Percentiles rank a stretch among this genome's conserved stretches.
Conservation (phyloP, 2,113 vertebrate genomes). For the Entosphenus tridentatus region DNA sequence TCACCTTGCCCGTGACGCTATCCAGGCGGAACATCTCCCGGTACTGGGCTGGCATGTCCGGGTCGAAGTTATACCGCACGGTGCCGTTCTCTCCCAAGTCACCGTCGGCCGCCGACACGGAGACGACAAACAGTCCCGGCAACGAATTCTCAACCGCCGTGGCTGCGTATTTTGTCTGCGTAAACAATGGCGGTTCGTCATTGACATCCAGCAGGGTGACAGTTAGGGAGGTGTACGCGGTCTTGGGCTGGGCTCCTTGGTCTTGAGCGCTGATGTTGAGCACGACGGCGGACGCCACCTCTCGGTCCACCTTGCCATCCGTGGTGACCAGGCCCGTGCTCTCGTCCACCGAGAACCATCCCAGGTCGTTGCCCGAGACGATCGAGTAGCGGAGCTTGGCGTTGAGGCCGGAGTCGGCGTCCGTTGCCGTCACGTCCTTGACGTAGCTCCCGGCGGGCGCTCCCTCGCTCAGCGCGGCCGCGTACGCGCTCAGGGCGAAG, state of each 20-base stretch:
- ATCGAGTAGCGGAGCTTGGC: constrained; percentile 83
- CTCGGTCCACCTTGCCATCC: constrained; percentile 37
- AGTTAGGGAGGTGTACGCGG: constrained; percentile 59
- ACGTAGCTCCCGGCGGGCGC: constrained; percentile 73
- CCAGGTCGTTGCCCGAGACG: constrained; percentile 66
- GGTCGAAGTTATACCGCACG: constrained; percentile 50
- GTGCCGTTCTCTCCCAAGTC: constrained; percentile 83
- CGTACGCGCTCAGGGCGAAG: constrained; percentile 26
- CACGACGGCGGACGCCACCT: constrained; percentile 49
- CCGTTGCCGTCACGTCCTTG: constrained; percentile 68
- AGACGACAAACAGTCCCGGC: constrained; percentile 43
- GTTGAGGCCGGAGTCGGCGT: constrained; percentile 79
- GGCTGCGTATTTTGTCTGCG: constrained; percentile 35
- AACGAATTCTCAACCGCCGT: constrained; percentile 50
- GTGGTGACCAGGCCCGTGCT: constrained; percentile 85
- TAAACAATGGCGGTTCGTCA: constrained; percentile 56
- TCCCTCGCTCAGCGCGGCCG: constrained; percentile 67
- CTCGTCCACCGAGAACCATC: constrained; percentile 82
- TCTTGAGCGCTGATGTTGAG: constrained; percentile 85
- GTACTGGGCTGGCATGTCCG: constrained; percentile 28
- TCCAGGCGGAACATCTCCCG: constrained; percentile 50
- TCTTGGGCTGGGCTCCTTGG: constrained; percentile 71
- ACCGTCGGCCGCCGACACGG: constrained; percentile 49
- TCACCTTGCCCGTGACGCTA: constrained; percentile 39
- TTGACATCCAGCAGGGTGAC: constrained; percentile 73